Percentiles rank a stretch among this genome's conserved stretches.
These are phyloP conservation scores for Diploscapter pachys DNA, from an alignment of 1,140 invertebrate species.

Conservation along the genomic window DNA sequence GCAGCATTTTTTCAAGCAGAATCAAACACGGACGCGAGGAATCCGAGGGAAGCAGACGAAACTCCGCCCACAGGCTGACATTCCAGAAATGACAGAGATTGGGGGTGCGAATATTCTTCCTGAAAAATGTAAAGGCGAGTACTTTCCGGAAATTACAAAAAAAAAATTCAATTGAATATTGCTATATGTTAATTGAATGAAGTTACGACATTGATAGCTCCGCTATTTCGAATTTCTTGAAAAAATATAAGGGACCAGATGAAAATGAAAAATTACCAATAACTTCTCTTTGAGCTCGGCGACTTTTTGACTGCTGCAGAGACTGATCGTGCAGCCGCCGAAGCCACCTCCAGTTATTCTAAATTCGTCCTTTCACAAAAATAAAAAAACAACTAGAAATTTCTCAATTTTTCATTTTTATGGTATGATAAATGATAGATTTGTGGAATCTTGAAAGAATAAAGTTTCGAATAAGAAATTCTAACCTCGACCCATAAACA, in stretches of 20 bases:
- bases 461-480: too few species aligned
- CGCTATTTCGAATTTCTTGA: not conserved
- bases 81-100: slow-evolving; percentile 10
- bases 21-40: not conserved
- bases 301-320: slow-evolving; percentile 5
- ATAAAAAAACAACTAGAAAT: too few species aligned
- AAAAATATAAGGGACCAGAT: not conserved
- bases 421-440: too few species aligned
- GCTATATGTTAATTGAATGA: not conserved
- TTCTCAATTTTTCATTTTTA: too few species aligned
- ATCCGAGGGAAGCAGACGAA: not conserved
- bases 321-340: slow-evolving; percentile 21
- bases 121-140: slow-evolving; percentile 1
- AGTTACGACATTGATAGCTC: not conserved
- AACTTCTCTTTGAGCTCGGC: slow-evolving; percentile 17
- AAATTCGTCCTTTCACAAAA: not conserved
- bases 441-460: too few species aligned
- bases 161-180: too few species aligned
- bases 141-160: too few species aligned
- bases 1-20: too few species aligned
- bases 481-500: slow-evolving; percentile 4
- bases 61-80: slow-evolving; percentile 24
- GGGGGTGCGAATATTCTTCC: not conserved
- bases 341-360: slow-evolving; percentile 26
- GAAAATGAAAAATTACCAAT: not conserved